Base-by-base conservation (phyloP, 2,113 vertebrate species). In the Ictidomys tridecemlineatus region DNA sequence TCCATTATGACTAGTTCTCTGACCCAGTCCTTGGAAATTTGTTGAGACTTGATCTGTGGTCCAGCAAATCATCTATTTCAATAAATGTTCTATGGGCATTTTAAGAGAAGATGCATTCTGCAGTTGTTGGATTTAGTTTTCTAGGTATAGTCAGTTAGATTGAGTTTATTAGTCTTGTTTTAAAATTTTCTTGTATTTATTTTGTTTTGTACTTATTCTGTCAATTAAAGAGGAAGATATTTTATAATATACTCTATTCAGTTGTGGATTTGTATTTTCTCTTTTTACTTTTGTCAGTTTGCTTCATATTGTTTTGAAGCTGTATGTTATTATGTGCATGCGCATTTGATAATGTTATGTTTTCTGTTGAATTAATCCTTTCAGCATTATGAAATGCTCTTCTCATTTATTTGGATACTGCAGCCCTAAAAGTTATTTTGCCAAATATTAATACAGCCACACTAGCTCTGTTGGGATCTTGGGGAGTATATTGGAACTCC, bases 1-100 rank as follows among this genome's bases (percentile, higher is more conserved):
- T 89, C 32, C 37, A 42, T 72, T 94, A 13, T 95, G 61, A 94
- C 30, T 82, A 90, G 28, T 37, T 85, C 16, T 84, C 93, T 87
- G 45, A 82, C 20, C 11, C 3, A 48, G 63, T 67, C 17, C 48
- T 88, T 93, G 56, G 63, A 73, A 58, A 48, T 83, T 65, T 84
- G 30, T 70, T 93, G 77, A 78, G 69, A 70, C 61, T 86, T 78
- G 9, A 51, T 87, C 30, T 93, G 18, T 83, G n/a, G 53, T 72
- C 42, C 32, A 67, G 24, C 26, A 58, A 88, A 37, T 85, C 17
- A 14, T 84, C 13, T 85, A 3, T 78, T 94, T 87, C 78, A n/a
- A 51, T 56, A 78, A 88, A n/a, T 85, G 45, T 24, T 83, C n/a
- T 67, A 5, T 37, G 3, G 34, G 2, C n/a, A 63, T 85, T 94